Conservation (phyloP, 2,888 invertebrate genomes). For the Ormyrus thymus region DNA sequence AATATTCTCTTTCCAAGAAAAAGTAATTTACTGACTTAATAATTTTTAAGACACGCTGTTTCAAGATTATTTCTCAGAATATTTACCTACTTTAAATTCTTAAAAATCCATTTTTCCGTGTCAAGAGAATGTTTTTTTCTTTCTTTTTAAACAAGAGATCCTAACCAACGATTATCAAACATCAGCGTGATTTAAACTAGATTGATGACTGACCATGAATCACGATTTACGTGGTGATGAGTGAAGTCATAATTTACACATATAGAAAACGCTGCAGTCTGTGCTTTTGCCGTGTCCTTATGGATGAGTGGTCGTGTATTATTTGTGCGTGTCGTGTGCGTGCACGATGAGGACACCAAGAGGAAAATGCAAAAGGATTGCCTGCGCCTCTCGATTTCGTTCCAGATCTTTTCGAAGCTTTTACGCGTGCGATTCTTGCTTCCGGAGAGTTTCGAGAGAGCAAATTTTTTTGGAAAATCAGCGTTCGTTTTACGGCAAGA, state of each 20-base stretch:
- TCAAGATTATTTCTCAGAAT: too few relatives aligned
- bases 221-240: neutral
- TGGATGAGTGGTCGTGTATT: neutral
- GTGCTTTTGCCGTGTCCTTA: conserved; percentile 22
- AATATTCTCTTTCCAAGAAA: too few relatives aligned
- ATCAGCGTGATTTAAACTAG: neutral
- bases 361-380: conserved; percentile 14
- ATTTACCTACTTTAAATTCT: too few relatives aligned
- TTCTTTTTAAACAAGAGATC: too few relatives aligned
- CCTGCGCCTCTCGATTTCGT: conserved; percentile 3
- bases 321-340: conserved; percentile 19
- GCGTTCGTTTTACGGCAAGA: too few relatives aligned
- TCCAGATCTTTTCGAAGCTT: neutral
- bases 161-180: neutral
- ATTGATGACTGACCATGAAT: neutral
- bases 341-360: conserved; percentile 32
- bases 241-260: neutral
- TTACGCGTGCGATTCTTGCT: too few relatives aligned
- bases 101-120: too few relatives aligned
- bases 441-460: too few relatives aligned
- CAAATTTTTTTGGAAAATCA: too few relatives aligned
- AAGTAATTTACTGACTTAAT: too few relatives aligned
- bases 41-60: too few relatives aligned
- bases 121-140: too few relatives aligned
- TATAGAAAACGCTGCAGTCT: conserved; percentile 24